These are phyloP conservation scores for Microdon myrmicae DNA, from an alignment of 2,888 invertebrate species.

Conservation along the genomic window DNA sequence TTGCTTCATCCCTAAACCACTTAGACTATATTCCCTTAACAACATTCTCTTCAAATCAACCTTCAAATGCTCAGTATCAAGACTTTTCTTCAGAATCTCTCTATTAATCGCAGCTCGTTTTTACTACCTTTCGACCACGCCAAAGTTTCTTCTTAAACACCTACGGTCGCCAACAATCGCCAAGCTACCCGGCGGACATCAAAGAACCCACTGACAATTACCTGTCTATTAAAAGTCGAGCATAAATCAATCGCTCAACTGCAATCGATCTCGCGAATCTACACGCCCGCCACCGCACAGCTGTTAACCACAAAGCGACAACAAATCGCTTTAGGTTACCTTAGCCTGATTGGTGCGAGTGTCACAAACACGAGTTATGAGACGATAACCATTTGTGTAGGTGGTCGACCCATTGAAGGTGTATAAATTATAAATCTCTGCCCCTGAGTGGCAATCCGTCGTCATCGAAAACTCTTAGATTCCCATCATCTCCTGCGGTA, in stretches of 20 bases:
- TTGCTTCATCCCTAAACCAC: too few relatives aligned
- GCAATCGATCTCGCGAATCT: slow-evolving; percentile 19
- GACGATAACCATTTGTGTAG: slow-evolving; percentile 25
- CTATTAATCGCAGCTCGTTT: too few relatives aligned
- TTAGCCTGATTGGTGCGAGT: slow-evolving; percentile 37
- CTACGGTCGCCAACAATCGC: slow-evolving; percentile 13
- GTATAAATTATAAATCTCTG: slow-evolving; percentile 44
- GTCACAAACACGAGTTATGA: slow-evolving; percentile 41
- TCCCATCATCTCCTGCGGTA: slow-evolving; percentile 21
- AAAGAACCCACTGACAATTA: slow-evolving; percentile 30
- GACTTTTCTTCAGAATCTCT: too few relatives aligned
- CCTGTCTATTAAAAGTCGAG: slow-evolving; percentile 22
- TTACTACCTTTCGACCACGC: too few relatives aligned
- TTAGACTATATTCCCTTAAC: too few relatives aligned
- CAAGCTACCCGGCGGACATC: slow-evolving; percentile 31
- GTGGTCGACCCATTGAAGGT: slow-evolving; percentile 47
- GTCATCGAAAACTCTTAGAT: slow-evolving; percentile 16
- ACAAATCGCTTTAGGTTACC: slow-evolving; percentile 15
- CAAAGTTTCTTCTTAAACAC: background rate
- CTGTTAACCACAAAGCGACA: slow-evolving; percentile 1
- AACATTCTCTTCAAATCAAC: too few relatives aligned
- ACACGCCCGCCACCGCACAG: background rate
- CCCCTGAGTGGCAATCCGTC: background rate
- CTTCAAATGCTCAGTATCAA: too few relatives aligned
- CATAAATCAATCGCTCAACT: slow-evolving; percentile 46